Evolutionary conservation across 2,888 invertebrate genomes (phyloP), one percentile per base, ranked within the genome.

Genomic region (Hetaerina titia): DNA sequence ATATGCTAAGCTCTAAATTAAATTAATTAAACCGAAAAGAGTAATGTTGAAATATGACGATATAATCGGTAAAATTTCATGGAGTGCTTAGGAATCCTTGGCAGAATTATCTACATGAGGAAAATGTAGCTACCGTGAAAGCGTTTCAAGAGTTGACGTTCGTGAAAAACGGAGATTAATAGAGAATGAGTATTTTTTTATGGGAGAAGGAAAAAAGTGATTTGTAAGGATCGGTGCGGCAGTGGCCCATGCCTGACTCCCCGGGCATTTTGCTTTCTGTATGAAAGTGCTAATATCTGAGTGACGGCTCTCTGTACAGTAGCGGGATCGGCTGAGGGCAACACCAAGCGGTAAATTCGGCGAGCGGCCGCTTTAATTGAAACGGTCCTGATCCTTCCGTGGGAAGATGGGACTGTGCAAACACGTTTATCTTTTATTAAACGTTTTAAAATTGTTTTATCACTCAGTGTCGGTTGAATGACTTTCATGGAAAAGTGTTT

Each of bases 371-470:
- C 17, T 69, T 69, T 69, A 69, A 69, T 69, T 19, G 69, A n/a
- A 69, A 22, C 22, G 22, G 7, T 2, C 22, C 69, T 69, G 22
- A 22, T 69, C n/a, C 69, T 22, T n/a, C n/a, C 69, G 69, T 69
- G 69, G 69, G 69, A 69, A 69, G 22, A 69, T 69, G 69, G n/a
- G 69, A 69, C 69, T 69, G 69, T 22, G 69, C 69, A 69, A 69
- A 69, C 69, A 69, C 69, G 69, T 69, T 69, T 69, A 69, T 69
- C 69, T 69, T 69, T 69, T 69, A 69, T 69, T 69, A 45, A 45
- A 45, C 45, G 45, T 45, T 45, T 45, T 45, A 69, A 69, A 69
- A 69, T 69, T 69, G 22, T 69, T 69, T 69, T 22, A 19, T 69
- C 69, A 69, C 69, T n/a, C 69, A 9, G 69, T 69, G 69, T 22